Evolutionary conservation across 1,140 invertebrate species (phyloP), one percentile per base, ranked within the genome.

Genomic region (Monochamus saltuarius): DNA sequence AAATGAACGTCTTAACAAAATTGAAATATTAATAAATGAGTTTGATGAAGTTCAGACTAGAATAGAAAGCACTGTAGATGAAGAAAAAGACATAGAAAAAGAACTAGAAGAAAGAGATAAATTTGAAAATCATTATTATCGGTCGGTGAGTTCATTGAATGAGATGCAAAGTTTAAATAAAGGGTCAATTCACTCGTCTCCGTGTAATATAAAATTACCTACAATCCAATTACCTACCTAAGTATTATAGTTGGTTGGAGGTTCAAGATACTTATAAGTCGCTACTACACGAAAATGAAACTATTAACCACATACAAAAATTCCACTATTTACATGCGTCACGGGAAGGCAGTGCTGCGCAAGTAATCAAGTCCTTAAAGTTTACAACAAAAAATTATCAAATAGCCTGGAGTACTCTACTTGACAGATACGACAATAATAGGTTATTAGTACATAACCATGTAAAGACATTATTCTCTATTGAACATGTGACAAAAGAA

Each of bases 351-450:
- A 4, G 16, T 2, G 17, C 14, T 1, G 13, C 2, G 13, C 17
- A 43, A 42, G 11, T 34, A 13, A 34, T 43, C 22, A 34, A 50
- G 29, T 29, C 14, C 4, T 29, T 29, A 13, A 13, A 45, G 9
- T 22, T 19, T 55, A 13, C 19, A 7, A 7, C 11, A 29, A n/a
- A 17, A 55, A 11, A 55, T 34, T 40, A 55, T 34, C 9, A 55
- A 9, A 13, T 43, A 22, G 16, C 9, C n/a, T 19, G 19, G 37
- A 55, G 43, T n/a, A 10, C 58, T 19, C 40, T 61, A 49, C 49
- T 43, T 35, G 50, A 62, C 29, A 36, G 54, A n/a, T 61, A 53
- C 46, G 53, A 65, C 29, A 65, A 61, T 43, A 60, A 61, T 37
- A 37, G 38, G 16, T 43, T 64, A 19, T 34, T 61, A 49, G 36